Evolutionary conservation across 1,140 invertebrate genomes (phyloP), one percentile per base, ranked within the genome.

Genomic region (Goniozus legneri): DNA sequence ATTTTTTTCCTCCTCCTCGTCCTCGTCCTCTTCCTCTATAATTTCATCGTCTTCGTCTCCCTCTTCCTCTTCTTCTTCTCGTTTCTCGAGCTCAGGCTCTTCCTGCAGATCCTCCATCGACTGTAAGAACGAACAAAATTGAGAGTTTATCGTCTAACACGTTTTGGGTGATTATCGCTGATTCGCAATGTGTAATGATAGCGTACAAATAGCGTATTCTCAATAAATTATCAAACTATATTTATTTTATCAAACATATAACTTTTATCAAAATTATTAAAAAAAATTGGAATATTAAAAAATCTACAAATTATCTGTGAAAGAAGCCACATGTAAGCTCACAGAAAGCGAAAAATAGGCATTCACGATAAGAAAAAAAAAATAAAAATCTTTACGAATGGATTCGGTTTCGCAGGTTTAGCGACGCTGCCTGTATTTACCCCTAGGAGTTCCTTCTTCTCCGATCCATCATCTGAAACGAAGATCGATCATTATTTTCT

Each of bases 361-460:
- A 50, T 35, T 50, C 43, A 38, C 59, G 42, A 41, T 47, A 12
- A 32, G 35, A 55, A 57, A 58, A 22, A 40, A 60, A 50, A 70
- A 65, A 53, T 52, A 71, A 71, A 71, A 66, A 59, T 73, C 62
- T 76, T 76, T 76, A 75, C 72, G 65, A 76, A 75, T 75, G 73
- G 73, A 55, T 74, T 76, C 41, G 62, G 71, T 73, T 75, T 76
- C 62, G 67, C 60, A 72, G 71, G 53, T 69, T 76, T 75, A 69
- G 67, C 64, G 58, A 64, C 65, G 64, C 60, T 60, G 68, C 71
- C 69, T 63, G 73, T 73, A 75, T 75, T 75, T 75, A 75, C 73
- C 71, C 71, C 71, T 49, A 75, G 71, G 53, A 75, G 69, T 44
- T 75, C 71, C 65, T 75, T 75, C 56, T 73, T 74, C 54, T 76